These are phyloP conservation scores for Meloidogyne hapla DNA, from an alignment of 1,140 invertebrate species.

Conservation along the genomic window DNA sequence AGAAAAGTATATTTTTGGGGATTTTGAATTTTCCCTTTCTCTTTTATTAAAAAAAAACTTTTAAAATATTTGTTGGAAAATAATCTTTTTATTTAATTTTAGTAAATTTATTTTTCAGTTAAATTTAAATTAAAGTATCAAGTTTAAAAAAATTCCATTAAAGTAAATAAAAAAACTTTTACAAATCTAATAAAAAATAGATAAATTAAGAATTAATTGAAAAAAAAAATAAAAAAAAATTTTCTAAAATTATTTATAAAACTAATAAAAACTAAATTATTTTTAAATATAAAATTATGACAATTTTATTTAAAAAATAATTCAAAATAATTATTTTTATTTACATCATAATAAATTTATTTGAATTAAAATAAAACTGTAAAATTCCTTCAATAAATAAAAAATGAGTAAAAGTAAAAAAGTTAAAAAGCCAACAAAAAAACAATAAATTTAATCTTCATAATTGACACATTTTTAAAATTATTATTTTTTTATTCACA, in stretches of 20 bases:
- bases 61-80: background rate
- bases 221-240: too few relatives aligned
- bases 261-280: too few relatives aligned
- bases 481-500: background rate
- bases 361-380: background rate
- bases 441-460: conserved; percentile 3
- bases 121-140: too few relatives aligned
- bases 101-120: too few relatives aligned
- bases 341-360: background rate
- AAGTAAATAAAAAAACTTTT: too few relatives aligned
- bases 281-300: too few relatives aligned
- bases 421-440: background rate
- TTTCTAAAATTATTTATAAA: too few relatives aligned
- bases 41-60: background rate
- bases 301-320: too few relatives aligned
- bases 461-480: background rate
- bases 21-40: background rate
- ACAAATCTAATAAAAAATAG: too few relatives aligned
- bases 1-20: background rate
- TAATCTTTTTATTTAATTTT: too few relatives aligned
- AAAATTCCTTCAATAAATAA: background rate
- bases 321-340: background rate
- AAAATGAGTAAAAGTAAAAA: background rate
- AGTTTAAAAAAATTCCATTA: too few relatives aligned
- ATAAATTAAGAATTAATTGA: too few relatives aligned